Conservation (phyloP, 1,140 invertebrate species). For the Aradophagus sp. region DNA sequence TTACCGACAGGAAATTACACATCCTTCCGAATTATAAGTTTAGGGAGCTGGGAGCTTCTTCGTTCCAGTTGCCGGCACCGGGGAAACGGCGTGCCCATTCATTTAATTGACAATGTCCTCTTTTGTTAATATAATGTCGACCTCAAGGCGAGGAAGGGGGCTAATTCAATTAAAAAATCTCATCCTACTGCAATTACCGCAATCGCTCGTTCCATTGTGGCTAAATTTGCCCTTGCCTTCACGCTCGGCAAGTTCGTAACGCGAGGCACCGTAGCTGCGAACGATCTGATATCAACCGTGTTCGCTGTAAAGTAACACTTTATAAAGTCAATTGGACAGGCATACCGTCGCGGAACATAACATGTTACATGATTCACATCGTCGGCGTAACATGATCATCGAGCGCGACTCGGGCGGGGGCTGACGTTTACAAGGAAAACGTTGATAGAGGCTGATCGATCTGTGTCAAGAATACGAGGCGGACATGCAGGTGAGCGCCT, state of each 20-base stretch:
- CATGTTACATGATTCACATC: conserved; percentile 43
- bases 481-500: conserved; percentile 17
- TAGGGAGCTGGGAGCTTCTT: conserved; percentile 54
- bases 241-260: neutral
- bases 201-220: conserved; percentile 6
- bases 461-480: conserved; percentile 31
- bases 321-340: conserved; percentile 18
- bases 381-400: no score
- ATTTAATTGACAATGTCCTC: conserved; percentile 62
- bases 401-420: neutral
- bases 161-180: conserved; percentile 45
- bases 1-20: conserved; percentile 62
- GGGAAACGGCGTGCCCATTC: conserved; percentile 50
- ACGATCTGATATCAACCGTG: no score
- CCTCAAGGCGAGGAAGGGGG: conserved; percentile 5
- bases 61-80: conserved; percentile 41
- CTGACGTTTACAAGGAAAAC: conserved; percentile 51
- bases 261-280: no score
- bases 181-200: conserved; percentile 30
- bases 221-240: neutral
- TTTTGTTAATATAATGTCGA: conserved; percentile 48
- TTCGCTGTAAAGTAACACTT: no score
- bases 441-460: conserved; percentile 54
- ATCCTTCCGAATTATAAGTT: conserved; percentile 62
- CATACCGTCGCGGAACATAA: conserved; percentile 26